Conservation (phyloP, 2,113 vertebrate species). For the Loxodonta africana region DNA sequence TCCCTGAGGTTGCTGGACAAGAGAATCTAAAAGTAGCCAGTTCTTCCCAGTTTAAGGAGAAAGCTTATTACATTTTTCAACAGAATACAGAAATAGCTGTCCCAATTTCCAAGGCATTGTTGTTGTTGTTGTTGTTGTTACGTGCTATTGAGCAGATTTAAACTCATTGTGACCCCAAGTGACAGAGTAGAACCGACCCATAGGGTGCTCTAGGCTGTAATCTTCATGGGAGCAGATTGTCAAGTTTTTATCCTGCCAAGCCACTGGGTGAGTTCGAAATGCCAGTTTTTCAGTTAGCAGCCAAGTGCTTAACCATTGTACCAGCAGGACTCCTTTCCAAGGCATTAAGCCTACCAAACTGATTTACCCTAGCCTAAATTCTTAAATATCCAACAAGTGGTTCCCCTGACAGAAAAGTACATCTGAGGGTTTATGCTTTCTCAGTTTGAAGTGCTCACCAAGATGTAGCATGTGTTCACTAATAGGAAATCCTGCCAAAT, state of each 20-base stretch:
- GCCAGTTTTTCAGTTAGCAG: too few species aligned
- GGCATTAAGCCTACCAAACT: too few species aligned
- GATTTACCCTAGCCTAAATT: not conserved
- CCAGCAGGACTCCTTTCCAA: too few species aligned
- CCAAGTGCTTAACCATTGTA: too few species aligned
- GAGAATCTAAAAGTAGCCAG: not conserved
- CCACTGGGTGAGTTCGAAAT: too few species aligned
- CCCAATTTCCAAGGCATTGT: not conserved
- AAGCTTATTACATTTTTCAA: not conserved
- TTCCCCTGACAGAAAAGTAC: not conserved
- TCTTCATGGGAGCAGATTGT: too few species aligned
- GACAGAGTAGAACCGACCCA: too few species aligned
- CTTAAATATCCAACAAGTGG: conserved; percentile 32
- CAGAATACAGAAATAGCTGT: not conserved
- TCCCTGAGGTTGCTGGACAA: conserved; percentile 12
- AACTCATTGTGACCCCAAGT: too few species aligned
- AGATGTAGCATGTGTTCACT: not conserved
- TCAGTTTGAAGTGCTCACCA: not conserved
- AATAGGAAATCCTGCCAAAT: conserved; percentile 24
- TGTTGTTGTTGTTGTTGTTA: too few species aligned
- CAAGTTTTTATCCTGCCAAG: too few species aligned
- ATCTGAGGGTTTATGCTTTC: not conserved
- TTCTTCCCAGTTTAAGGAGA: conserved; percentile 18
- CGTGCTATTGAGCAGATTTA: too few species aligned
- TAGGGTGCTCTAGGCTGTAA: too few species aligned